Evolutionary conservation across 2,113 vertebrate species (phyloP), one percentile per base, ranked within the genome.

Genomic region (Amazona vittata): DNA sequence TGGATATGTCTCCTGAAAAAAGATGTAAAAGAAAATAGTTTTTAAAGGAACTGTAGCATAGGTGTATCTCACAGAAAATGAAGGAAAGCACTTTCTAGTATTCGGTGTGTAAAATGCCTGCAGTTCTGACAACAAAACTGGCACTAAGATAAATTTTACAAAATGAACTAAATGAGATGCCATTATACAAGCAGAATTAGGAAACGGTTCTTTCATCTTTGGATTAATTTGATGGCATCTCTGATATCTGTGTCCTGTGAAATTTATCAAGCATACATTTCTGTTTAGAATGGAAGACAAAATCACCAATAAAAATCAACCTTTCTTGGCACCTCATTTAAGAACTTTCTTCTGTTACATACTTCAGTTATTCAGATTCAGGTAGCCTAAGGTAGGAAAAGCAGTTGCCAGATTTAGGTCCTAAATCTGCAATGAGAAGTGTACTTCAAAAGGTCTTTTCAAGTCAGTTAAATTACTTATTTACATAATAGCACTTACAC

Each of bases 91-190:
- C 12, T 57, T 85, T 63, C 37, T 55, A 24, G 13, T 75, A 44
- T 63, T 68, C 11, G 73, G 33, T 53, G 20, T 81, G 25, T 63
- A 83, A 71, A 62, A 63, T 28, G 57, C 28, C 52, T 52, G 31
- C 52, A 69, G 21, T 94, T 93, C 83, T 93, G 49, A 89, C 43
- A 85, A 75, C 29, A 89, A 71, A 88, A 5, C 82, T 75, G 86
- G 46, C 52, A 73, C 68, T 83, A 47, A 83, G 62, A 57, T 86
- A 55, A 86, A 65, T 89, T 92, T 89, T 93, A 78, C 67, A 64
- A 78, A 95, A 76, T 73, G 31, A 93, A 63, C 55, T 95, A 79
- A 96, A 89, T 41, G 41, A 84, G 65, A 89, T 79, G 25, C 31
- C 1, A 6, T 89, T 94, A 44, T 50, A 37, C 25, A 70, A 46